Evolutionary conservation across 2,888 invertebrate species (phyloP), one percentile per base, ranked within the genome.

Genomic region (Eudasyphora cyanicolor): DNA sequence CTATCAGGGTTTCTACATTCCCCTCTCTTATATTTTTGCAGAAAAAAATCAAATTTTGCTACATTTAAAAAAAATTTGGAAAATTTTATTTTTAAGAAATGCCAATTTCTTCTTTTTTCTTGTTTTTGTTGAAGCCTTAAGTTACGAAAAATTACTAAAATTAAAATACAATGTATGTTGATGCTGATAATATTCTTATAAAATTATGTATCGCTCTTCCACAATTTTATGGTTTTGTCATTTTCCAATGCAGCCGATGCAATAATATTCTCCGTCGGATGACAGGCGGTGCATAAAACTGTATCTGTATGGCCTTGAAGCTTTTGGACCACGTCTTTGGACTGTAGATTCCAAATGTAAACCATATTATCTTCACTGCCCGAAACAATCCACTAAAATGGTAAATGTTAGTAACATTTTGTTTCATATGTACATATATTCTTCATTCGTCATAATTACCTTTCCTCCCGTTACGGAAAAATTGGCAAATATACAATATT

Each of bases 391-490:
- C 99, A 99, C 97, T 98, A 92, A 19, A 92, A 87, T 81, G 84
- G 76, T 70, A 70, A 79, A 57, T 76, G 60, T 27, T 78, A 77
- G 76, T 54, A 42, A 29, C 62, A 35, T 70, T 75, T 4, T 62
- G 38, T 54, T 60, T 19, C 32, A 70, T 14, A 64, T 29, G 14
- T 57, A 10, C 27, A 67, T 45, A n/a, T n/a, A n/a, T n/a, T n/a
- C n/a, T n/a, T n/a, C n/a, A n/a, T n/a, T n/a, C n/a, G n/a, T n/a
- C n/a, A n/a, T n/a, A n/a, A n/a, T 67, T 91, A 97, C 98, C 95
- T 99, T 99, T 91, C 99, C 99, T 80, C 99, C 99, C 17, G 99
- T 99, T 7, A 99, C 99, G 42, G 99, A 99, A 92, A 99, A 99
- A 93, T 99, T 99, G 67, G 99, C 99, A 92, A 99, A 99, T 92